phyloP scores from a whole-genome alignment of 2,888 invertebrate species.

The Phyto melanocephala region DNA sequence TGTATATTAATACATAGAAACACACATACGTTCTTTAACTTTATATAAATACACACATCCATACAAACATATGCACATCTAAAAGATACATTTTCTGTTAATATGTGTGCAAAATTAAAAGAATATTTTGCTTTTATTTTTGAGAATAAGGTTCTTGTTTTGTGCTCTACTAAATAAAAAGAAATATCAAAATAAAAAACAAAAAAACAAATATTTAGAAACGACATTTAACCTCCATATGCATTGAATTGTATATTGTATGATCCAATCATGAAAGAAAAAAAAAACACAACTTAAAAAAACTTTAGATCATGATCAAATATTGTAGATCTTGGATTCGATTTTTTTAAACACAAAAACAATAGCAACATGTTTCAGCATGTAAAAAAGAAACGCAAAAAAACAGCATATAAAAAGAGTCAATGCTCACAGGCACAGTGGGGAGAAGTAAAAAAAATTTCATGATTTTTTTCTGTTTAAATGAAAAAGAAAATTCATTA shows the following conservation, averaged over 20 bases:
- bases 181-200: not conserved
- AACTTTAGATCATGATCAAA: slow-evolving; percentile 60
- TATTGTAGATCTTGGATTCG: slow-evolving; percentile 51
- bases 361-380: not conserved
- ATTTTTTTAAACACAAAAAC: slow-evolving; percentile 29
- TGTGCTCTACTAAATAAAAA: slow-evolving; percentile 29
- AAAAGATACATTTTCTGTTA: slow-evolving; percentile 2
- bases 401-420: slow-evolving; percentile 1
- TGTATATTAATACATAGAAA: too few relatives aligned
- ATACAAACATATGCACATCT: not conserved
- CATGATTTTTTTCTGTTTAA: not conserved
- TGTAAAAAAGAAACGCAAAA: slow-evolving; percentile 5
- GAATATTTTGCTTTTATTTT: slow-evolving; percentile 31
- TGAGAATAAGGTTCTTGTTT: slow-evolving; percentile 37
- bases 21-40: too few relatives aligned
- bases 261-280: slow-evolving; percentile 32
- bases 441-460: not conserved
- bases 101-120: slow-evolving; percentile 47
- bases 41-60: not conserved
- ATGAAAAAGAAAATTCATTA: not conserved
- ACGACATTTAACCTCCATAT: slow-evolving; percentile 63
- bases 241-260: slow-evolving; percentile 47
- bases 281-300: slow-evolving; percentile 8
- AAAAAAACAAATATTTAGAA: slow-evolving; percentile 11
- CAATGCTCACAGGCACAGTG: slow-evolving; percentile 26